phyloP scores from a whole-genome alignment of 2,888 invertebrate genomes.

The Cacoxenus indagator region DNA sequence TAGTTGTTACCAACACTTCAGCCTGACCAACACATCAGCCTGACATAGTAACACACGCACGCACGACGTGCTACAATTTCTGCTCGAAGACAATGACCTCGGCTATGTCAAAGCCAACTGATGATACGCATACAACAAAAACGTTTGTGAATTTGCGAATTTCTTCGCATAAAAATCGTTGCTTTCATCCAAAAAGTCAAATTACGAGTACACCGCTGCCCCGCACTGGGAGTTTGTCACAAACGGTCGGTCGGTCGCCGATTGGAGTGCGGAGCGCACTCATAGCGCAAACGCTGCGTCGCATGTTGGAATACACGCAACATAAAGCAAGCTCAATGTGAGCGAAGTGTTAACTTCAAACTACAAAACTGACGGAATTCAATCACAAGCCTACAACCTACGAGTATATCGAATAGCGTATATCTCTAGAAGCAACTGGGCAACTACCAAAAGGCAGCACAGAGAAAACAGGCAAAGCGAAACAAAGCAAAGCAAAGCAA shows the following conservation, averaged over 20 bases:
- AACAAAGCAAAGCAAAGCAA: background rate
- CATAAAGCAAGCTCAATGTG: too few species aligned
- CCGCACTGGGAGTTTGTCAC: background rate
- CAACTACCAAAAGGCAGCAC: background rate
- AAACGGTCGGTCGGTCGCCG: background rate
- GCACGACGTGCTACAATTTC: background rate
- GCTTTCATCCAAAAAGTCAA: slow-evolving; percentile 6
- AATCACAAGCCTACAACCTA: slow-evolving; percentile 1
- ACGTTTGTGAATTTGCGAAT: slow-evolving; percentile 2
- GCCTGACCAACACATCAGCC: too few species aligned
- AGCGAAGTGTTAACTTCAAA: background rate
- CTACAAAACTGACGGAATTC: background rate
- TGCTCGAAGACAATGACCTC: background rate
- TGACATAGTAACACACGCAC: background rate
- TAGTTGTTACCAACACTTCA: too few species aligned
- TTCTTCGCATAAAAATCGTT: slow-evolving; percentile 8
- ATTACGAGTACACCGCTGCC: background rate
- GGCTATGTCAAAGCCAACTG: background rate
- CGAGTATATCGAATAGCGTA: background rate
- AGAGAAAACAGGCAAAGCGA: background rate
- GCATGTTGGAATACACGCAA: background rate
- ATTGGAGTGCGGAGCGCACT: background rate
- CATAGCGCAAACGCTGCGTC: background rate
- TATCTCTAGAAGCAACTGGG: background rate
- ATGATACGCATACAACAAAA: background rate